Base-by-base conservation (phyloP, 2,113 vertebrate genomes). In the Triplophysa dalaica region DNA sequence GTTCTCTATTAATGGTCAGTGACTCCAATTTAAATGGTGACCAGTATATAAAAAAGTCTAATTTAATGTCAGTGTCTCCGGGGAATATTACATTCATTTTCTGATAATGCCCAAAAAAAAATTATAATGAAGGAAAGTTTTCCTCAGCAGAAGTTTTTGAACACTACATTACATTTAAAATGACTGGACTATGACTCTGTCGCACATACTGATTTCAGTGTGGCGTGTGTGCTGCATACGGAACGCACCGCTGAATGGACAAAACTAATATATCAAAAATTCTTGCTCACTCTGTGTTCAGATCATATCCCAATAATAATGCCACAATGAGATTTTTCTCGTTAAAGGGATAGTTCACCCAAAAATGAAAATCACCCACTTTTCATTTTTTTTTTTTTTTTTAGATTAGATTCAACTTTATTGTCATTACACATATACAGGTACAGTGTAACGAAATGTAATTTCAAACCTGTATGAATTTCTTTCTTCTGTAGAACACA, bases 91-190 rank as follows among this genome's bases (percentile, higher is more conserved):
- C 81, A 90, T 85, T 90, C 74, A 82, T 60, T 83, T 68, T 73
- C 70, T 85, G 86, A 87, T 89, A 91, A n/a, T n/a, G n/a, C n/a
- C n/a, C n/a, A n/a, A n/a, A n/a, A n/a, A n/a, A n/a, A n/a, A n/a
- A n/a, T n/a, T n/a, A n/a, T n/a, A n/a, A 92, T 89, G 83, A 91
- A 91, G 85, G 83, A 89, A 89, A 85, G 86, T 81, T 85, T 86
- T 84, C 69, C 75, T 81, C 67, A 88, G 86, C 84, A 17, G 79
- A 83, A 88, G 81, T 64, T 78, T 80, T 77, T 81, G 29, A 81
- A 62, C 43, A 19, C 33, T 8, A 41, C 48, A 24, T 48, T n/a
- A 22, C 48, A 70, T 60, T 41, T 52, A 75, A 43, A 84, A 80
- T 79, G 79, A 84, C 81, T 10, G 4, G 83, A 88, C 88, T 88